Evolutionary conservation across 1,140 invertebrate genomes (phyloP), one percentile per base, ranked within the genome.

Genomic region (Coelopa frigida): DNA sequence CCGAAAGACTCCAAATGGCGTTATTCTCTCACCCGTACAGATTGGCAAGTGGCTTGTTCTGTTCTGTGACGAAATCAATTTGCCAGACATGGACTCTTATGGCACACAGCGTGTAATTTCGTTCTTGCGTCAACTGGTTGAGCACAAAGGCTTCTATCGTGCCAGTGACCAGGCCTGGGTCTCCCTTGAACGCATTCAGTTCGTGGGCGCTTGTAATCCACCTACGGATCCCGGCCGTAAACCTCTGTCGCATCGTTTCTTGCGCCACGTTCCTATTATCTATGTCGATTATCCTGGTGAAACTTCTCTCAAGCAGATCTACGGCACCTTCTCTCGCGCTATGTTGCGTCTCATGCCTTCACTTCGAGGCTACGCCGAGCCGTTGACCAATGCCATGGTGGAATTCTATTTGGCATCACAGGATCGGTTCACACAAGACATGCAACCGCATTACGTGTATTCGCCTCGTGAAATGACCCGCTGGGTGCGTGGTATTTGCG

Each of bases 1-100:
- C 68, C 78, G 92, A 29, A 91, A 90, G 73, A 99, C 94, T 14
- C 94, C 96, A 1, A 99, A 98, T 67, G 96, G 96, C 15, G 84
- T 98, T 21, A 82, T 99, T 3, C 73, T 99, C 1, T 84, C 94
- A 0, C 96, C 96, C 1, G 83, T 93, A 11, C 94, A 98, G 78
- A 77, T 98, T 35, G 94, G 94, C 37, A 98, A 97, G 74, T 99
- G 97, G 97, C 74, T 99, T 12, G 89, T 99, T 8, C 75, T 99
- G n/a, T 99, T 99, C 79, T 99, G 97, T 71, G 97, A 99, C 73
- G 97, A 99, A 78, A 99, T 99, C 62, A 99, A 99, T 77, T 81
- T 99, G 59, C 97, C 97, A 0, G 94, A 97, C 60, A 95, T 97
- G 89, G 97, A 99, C 69, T 87, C 93, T 58, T 98, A 98, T 61